Evolutionary conservation across 1,140 invertebrate species (phyloP).

Genomic region (Lamellibrachia luymesi): DNA sequence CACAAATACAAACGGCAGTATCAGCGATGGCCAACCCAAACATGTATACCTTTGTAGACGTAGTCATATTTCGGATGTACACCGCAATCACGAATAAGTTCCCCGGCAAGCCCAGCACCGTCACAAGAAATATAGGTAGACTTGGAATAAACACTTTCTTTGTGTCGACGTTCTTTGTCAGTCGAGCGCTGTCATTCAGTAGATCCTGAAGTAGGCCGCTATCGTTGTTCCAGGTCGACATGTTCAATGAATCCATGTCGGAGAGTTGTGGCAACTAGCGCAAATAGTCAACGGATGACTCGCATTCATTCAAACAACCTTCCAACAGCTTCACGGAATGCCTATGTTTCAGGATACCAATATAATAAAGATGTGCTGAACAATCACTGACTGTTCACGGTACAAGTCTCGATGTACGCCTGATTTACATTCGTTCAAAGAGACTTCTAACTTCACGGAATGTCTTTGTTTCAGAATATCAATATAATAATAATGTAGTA

Average conservation of each 20-base stretch:
- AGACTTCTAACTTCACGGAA: no score
- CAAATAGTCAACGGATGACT: background rate
- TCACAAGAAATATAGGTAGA: background rate
- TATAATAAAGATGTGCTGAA: no score
- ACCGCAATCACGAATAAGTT: background rate
- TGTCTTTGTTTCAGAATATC: no score
- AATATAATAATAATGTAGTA: no score
- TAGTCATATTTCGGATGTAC: background rate
- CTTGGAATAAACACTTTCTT: background rate
- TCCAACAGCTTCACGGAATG: no score
- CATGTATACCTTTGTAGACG: background rate
- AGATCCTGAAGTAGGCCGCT: background rate
- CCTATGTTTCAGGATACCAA: no score
- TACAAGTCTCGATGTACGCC: background rate
- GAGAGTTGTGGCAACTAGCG: background rate
- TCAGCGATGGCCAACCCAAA: background rate
- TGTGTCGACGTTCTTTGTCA: background rate
- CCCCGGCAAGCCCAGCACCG: background rate
- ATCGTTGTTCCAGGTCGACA: background rate
- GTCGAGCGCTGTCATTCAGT: background rate
- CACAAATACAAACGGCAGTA: background rate
- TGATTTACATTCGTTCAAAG: background rate
- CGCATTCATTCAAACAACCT: background rate
- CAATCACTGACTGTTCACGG: no score
- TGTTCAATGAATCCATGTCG: background rate